A percentile compares a stretch with the other conserved stretches of the same genome.
These are phyloP conservation scores for Allochrocebus solatus DNA, from an alignment of 2,797 vertebrate species.

Conservation along the genomic window DNA sequence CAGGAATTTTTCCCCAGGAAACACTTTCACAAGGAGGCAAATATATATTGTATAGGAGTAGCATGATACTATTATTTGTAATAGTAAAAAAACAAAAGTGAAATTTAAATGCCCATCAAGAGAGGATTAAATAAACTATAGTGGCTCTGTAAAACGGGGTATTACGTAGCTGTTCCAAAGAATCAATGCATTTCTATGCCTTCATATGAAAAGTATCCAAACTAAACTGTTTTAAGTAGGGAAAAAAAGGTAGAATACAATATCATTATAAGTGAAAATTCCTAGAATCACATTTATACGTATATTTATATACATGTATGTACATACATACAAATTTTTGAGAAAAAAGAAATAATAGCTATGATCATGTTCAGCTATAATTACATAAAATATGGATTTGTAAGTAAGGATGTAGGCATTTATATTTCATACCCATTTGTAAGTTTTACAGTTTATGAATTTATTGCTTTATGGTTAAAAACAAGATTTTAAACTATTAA, in stretches of 20 bases:
- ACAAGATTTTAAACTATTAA: background rate
- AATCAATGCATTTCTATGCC: background rate
- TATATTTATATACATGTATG: background rate
- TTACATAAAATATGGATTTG: background rate
- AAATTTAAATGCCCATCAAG: background rate
- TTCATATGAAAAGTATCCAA: background rate
- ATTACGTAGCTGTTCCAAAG: background rate
- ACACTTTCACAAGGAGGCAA: background rate
- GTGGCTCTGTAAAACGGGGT: background rate
- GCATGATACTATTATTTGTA: background rate
- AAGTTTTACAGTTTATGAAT: background rate
- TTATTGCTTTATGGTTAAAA: background rate
- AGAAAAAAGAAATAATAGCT: background rate
- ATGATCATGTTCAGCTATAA: background rate
- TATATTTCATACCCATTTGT: background rate
- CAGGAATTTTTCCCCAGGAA: slow-evolving; percentile 27
- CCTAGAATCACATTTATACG: background rate
- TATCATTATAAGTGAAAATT: background rate
- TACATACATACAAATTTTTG: background rate
- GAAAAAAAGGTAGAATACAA: background rate
- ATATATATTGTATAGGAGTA: background rate
- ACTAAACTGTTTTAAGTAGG: background rate
- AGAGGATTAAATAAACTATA: background rate
- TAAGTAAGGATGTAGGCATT: background rate
- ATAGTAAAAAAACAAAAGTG: background rate